These are phyloP conservation scores for Scalopus aquaticus DNA, from an alignment of 2,113 vertebrate species.

Conservation along the genomic window DNA sequence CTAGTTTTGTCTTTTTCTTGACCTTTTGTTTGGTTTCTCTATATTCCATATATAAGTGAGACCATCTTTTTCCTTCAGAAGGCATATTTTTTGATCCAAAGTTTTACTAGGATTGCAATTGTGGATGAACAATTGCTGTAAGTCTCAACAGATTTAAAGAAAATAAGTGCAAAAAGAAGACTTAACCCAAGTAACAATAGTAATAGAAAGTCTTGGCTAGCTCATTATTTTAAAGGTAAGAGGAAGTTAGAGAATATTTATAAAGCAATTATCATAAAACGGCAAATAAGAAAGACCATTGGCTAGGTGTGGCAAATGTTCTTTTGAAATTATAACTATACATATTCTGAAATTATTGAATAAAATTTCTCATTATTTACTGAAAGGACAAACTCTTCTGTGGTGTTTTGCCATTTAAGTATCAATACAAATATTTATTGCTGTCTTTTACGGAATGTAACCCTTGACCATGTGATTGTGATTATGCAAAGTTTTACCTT, in stretches of 20 bases:
- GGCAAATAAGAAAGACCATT: background rate
- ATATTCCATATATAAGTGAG: too few relatives aligned
- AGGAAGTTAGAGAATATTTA: background rate
- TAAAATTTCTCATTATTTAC: background rate
- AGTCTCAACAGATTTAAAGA: background rate
- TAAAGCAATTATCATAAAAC: conserved; percentile 2
- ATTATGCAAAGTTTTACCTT: background rate
- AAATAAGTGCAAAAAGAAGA: background rate
- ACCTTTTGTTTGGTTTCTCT: too few relatives aligned
- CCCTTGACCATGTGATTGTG: background rate
- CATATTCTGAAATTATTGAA: background rate
- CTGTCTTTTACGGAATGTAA: background rate
- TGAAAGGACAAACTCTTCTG: background rate
- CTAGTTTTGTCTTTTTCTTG: too few relatives aligned
- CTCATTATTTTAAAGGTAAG: background rate
- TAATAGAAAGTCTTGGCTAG: background rate
- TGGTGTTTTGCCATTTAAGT: background rate
- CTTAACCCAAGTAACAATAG: background rate
- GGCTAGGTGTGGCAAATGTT: background rate
- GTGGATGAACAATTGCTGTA: background rate
- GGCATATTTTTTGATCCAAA: background rate
- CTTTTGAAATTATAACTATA: background rate
- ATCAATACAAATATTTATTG: background rate
- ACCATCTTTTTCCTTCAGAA: too few relatives aligned
- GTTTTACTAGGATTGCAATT: conserved; percentile 35